Conservation (phyloP, 2,797 vertebrate genomes). For the Molossus alvarezi region DNA sequence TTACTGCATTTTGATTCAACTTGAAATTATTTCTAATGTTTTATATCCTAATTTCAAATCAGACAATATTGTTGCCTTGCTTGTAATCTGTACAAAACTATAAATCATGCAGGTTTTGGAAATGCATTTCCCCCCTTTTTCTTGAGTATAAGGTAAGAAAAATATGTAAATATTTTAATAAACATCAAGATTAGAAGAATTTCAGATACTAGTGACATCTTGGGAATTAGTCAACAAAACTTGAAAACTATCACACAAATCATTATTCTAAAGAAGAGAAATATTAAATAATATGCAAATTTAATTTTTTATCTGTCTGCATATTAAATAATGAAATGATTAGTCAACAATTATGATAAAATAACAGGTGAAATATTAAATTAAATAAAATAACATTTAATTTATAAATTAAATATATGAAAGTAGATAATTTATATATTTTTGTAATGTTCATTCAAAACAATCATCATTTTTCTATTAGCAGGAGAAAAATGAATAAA, state of each 20-base stretch:
- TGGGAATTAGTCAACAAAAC: neutral
- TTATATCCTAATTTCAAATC: constrained; percentile 35
- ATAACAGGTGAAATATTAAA: neutral
- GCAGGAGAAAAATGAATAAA: neutral
- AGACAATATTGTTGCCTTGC: neutral
- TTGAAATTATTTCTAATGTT: neutral
- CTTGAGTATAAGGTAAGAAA: neutral
- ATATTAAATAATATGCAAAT: neutral
- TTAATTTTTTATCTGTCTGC: neutral
- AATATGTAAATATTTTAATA: neutral
- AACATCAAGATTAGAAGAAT: neutral
- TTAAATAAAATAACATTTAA: neutral
- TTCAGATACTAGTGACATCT: neutral
- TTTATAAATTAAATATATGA: neutral
- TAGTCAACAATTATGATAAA: neutral
- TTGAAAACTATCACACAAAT: constrained; percentile 3
- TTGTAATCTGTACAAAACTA: neutral
- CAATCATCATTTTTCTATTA: neutral
- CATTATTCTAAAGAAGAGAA: neutral
- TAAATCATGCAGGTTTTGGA: neutral
- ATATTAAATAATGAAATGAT: neutral
- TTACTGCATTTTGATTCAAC: neutral
- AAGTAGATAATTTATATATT: neutral
- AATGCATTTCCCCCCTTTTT: neutral
- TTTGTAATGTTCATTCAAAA: neutral